Conservation (phyloP, 2,113 vertebrate genomes). For the Hemiscyllium ocellatum region DNA sequence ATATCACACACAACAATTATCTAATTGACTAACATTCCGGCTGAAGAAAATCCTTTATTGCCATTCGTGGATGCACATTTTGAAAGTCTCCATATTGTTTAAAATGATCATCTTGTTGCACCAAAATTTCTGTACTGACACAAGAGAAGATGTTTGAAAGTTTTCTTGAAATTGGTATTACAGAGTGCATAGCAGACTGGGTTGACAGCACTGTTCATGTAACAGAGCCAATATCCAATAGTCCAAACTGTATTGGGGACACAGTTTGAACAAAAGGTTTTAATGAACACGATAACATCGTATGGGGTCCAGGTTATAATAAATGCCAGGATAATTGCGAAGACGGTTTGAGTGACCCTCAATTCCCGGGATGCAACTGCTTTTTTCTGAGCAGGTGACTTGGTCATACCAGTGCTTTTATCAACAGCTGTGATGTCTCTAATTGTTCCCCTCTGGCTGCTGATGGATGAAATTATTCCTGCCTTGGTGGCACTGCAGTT, state of each 20-base stretch:
- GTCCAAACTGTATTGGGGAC: constrained; percentile 93
- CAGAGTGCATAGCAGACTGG: constrained; percentile 95
- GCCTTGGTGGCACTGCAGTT: constrained; percentile 72
- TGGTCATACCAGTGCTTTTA: constrained; percentile 94
- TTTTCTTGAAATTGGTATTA: constrained; percentile 97
- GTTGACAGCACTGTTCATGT: constrained; percentile 98
- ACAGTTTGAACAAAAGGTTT: constrained; percentile 90
- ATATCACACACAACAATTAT: neutral
- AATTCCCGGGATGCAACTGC: constrained; percentile 81
- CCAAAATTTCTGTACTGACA: constrained; percentile 95
- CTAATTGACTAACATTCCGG: too few species aligned
- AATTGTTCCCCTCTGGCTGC: constrained; percentile 56
- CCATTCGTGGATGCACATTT: neutral
- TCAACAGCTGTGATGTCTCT: constrained; percentile 80
- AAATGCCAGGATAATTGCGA: constrained; percentile 93
- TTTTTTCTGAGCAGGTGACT: constrained; percentile 81
- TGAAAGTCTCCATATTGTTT: neutral
- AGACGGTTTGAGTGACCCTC: constrained; percentile 93
- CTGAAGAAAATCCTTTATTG: neutral
- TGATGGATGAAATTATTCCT: constrained; percentile 68
- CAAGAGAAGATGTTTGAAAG: constrained; percentile 95
- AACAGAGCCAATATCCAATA: constrained; percentile 97
- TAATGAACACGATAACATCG: constrained; percentile 98
- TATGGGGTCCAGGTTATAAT: constrained; percentile 98
- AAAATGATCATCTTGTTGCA: constrained; percentile 75